These are phyloP conservation scores for Lordiphosa collinella DNA, from an alignment of 1,140 invertebrate species.

Conservation along the genomic window DNA sequence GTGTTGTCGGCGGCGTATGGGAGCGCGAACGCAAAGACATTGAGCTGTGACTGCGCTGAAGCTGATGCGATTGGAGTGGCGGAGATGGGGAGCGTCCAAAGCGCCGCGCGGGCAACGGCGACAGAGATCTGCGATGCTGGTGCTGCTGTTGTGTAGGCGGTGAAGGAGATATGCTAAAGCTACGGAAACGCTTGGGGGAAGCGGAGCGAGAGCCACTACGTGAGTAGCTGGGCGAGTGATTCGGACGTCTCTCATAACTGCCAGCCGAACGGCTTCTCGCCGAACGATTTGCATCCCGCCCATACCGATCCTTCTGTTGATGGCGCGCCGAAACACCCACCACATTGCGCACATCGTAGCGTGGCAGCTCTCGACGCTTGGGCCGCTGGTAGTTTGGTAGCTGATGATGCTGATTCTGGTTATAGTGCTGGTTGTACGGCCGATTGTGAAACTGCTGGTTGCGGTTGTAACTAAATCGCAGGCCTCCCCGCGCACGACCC, in stretches of 20 bases:
- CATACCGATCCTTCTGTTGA: slow-evolving; percentile 88
- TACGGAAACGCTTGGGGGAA: slow-evolving; percentile 60
- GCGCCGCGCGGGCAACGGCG: slow-evolving; percentile 19
- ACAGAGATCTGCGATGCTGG: slow-evolving; percentile 23
- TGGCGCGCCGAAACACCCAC: slow-evolving; percentile 83
- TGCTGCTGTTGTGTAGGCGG: slow-evolving; percentile 34
- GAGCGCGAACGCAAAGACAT: slow-evolving; percentile 67
- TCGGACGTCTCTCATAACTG: slow-evolving; percentile 38
- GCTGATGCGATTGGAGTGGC: slow-evolving; percentile 14
- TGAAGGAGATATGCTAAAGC: slow-evolving; percentile 68
- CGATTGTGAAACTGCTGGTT: slow-evolving; percentile 49
- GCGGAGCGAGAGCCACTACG: slow-evolving; percentile 51
- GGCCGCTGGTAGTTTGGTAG: slow-evolving; percentile 81
- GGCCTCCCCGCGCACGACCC: slow-evolving; percentile 29
- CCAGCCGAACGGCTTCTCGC: slow-evolving; percentile 63
- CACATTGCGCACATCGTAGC: slow-evolving; percentile 89
- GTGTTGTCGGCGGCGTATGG: slow-evolving; percentile 41
- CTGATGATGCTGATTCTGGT: slow-evolving; percentile 20
- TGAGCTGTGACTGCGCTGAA: slow-evolving; percentile 37
- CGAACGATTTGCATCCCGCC: slow-evolving; percentile 84
- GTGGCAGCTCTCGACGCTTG: slow-evolving; percentile 88
- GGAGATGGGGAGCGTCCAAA: slow-evolving; percentile 46
- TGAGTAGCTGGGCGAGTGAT: slow-evolving; percentile 42
- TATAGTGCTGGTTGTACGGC: slow-evolving; percentile 20
- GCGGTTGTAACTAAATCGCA: slow-evolving; percentile 41